Evolutionary conservation across 2,113 vertebrate genomes (phyloP), one percentile per base, ranked within the genome.

Genomic region (Prunella fulvescens): DNA sequence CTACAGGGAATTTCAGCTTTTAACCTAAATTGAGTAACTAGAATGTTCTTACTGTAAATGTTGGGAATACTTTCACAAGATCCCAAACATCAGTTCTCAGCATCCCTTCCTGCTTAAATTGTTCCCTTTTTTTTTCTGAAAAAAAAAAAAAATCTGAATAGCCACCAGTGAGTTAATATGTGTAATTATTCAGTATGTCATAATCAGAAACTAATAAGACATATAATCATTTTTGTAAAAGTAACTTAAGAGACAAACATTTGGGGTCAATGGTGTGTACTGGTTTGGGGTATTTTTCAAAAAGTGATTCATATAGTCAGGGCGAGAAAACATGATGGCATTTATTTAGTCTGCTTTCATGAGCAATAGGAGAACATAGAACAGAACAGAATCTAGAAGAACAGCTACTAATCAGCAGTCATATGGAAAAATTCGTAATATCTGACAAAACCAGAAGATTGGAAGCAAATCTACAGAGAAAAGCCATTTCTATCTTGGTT

Each of bases 271-370:
- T 24, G 9, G 14, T 86, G 9, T 80, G 8, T 28, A 37, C 10
- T 65, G 4, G 11, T 67, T 39, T 23, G 40, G 4, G 9, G 4
- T 9, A 12, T 28, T 23, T 26, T 83, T 31, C 5, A 4, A 0
- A 72, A 90, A 74, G 1, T 24, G 1, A 25, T 70, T 66, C 8
- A 25, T 51, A 7, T 6, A 58, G 3, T 37, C 18, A 70, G 90
- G 26, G 53, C 12, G 66, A 85, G 37, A 51, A 18, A 42, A 37
- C 3, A 39, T 16, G 3, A 33, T 35, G 81, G 13, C 4, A 45
- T 48, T 54, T 66, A 78, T 71, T 81, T 57, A 78, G 25, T 29
- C 35, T 66, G 8, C 23, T 57, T 81, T 71, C 33, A n/a, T 11
- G 18, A 66, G 31, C 12, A 44, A 67, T 4, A 69, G 47, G 35